These are phyloP conservation scores for Rhingia rostrata DNA, from an alignment of 2,888 invertebrate species.

Conservation along the genomic window DNA sequence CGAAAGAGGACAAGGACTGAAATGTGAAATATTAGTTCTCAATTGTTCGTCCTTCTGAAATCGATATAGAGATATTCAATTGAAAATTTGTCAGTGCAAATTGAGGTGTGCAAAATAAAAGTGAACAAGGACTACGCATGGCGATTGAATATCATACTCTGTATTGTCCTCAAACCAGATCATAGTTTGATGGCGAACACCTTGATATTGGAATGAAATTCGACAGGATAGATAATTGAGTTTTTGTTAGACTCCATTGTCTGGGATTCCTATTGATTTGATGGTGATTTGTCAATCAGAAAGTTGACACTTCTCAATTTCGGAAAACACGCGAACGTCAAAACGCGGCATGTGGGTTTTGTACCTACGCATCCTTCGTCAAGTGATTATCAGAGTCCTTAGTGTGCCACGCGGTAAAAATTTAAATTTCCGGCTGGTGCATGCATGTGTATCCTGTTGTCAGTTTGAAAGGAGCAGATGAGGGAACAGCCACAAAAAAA, in stretches of 20 bases:
- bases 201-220: constrained; percentile 63
- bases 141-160: constrained; percentile 54
- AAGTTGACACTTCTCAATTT: constrained; percentile 42
- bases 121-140: constrained; percentile 61
- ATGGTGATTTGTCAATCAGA: constrained; percentile 71
- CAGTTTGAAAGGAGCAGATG: constrained; percentile 16
- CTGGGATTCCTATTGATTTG: constrained; percentile 19
- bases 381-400: constrained; percentile 44
- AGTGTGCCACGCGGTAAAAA: constrained; percentile 58
- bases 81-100: constrained; percentile 30
- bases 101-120: constrained; percentile 11
- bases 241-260: constrained; percentile 54
- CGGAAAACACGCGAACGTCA: constrained; percentile 30
- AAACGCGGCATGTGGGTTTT: constrained; percentile 19
- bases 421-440: constrained; percentile 68
- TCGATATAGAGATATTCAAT: constrained; percentile 62
- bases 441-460: constrained; percentile 40
- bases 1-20: constrained; percentile 10
- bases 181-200: constrained; percentile 51
- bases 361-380: constrained; percentile 33
- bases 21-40: constrained; percentile 57
- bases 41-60: constrained; percentile 50
- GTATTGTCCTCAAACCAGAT: not conserved
- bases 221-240: constrained; percentile 64
- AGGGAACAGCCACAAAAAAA: constrained; percentile 37